Evolutionary conservation across 1,140 invertebrate genomes (phyloP).

Genomic region (Dreissena polymorpha): DNA sequence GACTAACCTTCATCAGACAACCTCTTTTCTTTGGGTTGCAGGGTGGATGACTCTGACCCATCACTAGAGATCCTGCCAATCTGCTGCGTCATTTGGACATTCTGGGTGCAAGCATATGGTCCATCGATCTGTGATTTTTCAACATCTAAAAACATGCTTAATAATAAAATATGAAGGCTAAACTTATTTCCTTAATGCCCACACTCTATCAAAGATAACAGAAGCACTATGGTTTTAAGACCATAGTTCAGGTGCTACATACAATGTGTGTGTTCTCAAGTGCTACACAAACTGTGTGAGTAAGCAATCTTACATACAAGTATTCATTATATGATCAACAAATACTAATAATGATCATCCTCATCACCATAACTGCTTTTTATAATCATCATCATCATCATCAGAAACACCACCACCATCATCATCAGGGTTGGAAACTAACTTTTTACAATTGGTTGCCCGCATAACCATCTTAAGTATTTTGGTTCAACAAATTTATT

Average conservation of each 20-base stretch:
- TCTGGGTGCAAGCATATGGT: not conserved
- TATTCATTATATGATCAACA: too few relatives aligned
- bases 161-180: slow-evolving; percentile 15
- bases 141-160: slow-evolving; percentile 7
- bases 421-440: too few relatives aligned
- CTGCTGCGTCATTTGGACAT: not conserved
- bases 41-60: not conserved
- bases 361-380: too few relatives aligned
- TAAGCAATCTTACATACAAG: slow-evolving; percentile 12
- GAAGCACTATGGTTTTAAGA: slow-evolving; percentile 4
- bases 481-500: too few relatives aligned
- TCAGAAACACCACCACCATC: too few relatives aligned
- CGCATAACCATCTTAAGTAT: too few relatives aligned
- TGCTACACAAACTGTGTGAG: slow-evolving; percentile 5
- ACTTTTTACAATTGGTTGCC: too few relatives aligned
- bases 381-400: too few relatives aligned
- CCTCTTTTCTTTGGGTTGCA: not conserved
- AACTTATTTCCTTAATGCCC: not conserved
- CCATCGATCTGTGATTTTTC: not conserved
- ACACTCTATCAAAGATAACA: slow-evolving; percentile 12
- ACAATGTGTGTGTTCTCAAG: slow-evolving; percentile 7
- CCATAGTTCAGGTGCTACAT: not conserved
- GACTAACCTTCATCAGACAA: slow-evolving; percentile 1
- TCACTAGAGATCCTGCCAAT: not conserved
- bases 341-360: too few relatives aligned